phyloP scores from a whole-genome alignment of 2,797 vertebrate species.

The Anniella stebbinsi region DNA sequence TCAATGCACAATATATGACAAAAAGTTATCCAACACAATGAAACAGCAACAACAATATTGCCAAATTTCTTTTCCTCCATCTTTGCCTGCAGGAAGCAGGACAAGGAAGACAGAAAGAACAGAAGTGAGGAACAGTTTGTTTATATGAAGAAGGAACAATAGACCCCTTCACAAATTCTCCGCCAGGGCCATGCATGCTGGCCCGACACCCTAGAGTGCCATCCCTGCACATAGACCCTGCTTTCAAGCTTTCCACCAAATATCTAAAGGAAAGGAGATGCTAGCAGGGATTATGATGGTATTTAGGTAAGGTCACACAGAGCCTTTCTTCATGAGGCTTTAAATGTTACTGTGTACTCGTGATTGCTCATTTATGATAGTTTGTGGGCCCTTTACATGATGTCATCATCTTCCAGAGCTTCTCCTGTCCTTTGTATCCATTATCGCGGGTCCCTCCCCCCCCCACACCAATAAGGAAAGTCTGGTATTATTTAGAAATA shows the following conservation, averaged over 20 bases:
- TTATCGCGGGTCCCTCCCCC: no score
- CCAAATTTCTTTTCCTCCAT: background rate
- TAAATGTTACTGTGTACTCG: no score
- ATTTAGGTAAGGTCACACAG: background rate
- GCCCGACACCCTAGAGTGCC: background rate
- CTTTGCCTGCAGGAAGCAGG: background rate
- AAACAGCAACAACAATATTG: background rate
- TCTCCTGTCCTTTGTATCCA: no score
- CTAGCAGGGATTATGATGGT: background rate
- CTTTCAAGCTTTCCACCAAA: background rate
- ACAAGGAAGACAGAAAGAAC: background rate
- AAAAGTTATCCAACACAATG: background rate
- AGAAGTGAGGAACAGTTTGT: background rate
- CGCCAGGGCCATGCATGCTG: background rate
- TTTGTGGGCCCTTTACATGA: no score
- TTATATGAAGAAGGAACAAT: background rate
- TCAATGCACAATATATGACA: background rate
- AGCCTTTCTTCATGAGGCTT: no score
- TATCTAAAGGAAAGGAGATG: no score
- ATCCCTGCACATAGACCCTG: background rate
- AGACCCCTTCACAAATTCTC: background rate
- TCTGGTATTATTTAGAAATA: no score
- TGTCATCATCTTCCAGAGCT: no score
- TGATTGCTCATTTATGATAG: no score
- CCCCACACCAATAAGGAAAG: no score